Base-by-base conservation (phyloP, 37 sponge, comb jelly and placozoan species). In the Ianthella basta region DNA sequence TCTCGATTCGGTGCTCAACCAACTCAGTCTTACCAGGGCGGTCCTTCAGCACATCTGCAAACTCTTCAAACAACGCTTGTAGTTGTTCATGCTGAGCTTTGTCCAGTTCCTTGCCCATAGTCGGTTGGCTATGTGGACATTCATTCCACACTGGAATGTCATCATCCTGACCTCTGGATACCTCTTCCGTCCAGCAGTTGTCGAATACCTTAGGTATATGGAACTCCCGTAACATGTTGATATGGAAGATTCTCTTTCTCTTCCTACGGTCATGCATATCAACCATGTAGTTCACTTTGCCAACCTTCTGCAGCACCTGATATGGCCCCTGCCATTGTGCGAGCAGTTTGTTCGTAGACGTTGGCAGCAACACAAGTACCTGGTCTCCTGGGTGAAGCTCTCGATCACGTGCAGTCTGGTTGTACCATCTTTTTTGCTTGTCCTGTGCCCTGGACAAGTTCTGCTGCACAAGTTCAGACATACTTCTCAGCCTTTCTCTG, bases 271-370 rank as follows among this genome's bases (percentile, higher is more conserved):
- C 84, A 55, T 8, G 36, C 78, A 77, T 72, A 18, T 77, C n/a
- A 29, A 89, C 32, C 81, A 30, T n/a, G 29, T 89, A 89, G 50
- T 60, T 57, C 41, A 89, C 89, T 35, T 66, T 40, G 18, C 81
- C 79, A 0, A 84, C 30, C 33, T 65, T 24, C 50, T 67, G 70
- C 0, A 65, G 33, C 12, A 89, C 38, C 50, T 32, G 36, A 57
- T 83, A 89, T 0, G 81, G 85, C 0, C 89, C 89, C 33, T 73
- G 72, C 84, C 85, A 89, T 35, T 72, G 63, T 10, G 81, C 82
- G 8, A 70, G 72, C 18, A 84, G 38, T 41, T 84, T 84, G 61
- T 80, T 80, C 30, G 55, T 79, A 36, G 34, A 4, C 6, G 74
- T 72, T 2, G 90, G 81, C 36, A 82, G 38, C 24, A 89, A 53